phyloP scores from a whole-genome alignment of 2,113 vertebrate genomes.

The Tauraco erythrolophus region DNA sequence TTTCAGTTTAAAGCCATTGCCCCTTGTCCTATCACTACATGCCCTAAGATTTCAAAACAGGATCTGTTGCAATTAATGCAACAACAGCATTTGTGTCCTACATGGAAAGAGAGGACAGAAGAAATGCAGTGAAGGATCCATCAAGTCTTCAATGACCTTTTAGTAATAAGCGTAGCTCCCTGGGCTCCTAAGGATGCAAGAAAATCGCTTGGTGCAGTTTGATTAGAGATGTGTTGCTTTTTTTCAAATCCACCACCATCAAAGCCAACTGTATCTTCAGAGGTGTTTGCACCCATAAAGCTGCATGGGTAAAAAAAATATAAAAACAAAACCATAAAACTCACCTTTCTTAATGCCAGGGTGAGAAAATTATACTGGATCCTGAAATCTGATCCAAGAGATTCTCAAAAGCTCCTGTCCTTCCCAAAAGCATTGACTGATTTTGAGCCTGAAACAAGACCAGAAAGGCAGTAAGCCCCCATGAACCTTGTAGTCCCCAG shows the following conservation, averaged over 20 bases:
- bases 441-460: neutral
- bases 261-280: neutral
- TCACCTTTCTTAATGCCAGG: neutral
- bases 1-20: no score
- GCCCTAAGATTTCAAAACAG: neutral
- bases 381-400: neutral
- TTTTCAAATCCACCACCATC: neutral
- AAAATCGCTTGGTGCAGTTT: neutral
- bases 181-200: neutral
- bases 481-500: neutral
- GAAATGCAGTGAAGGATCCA: neutral
- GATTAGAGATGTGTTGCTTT: neutral
- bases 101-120: neutral
- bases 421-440: neutral
- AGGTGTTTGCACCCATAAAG: neutral
- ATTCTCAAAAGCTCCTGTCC: neutral
- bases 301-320: neutral
- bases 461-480: neutral
- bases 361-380: neutral
- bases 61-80: neutral
- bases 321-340: neutral
- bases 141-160: neutral
- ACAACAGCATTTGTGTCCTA: neutral
- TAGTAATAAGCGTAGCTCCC: neutral
- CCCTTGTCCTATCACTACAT: no score